Evolutionary conservation across 1,140 invertebrate species (phyloP).

Genomic region (Metaphire vulgaris): DNA sequence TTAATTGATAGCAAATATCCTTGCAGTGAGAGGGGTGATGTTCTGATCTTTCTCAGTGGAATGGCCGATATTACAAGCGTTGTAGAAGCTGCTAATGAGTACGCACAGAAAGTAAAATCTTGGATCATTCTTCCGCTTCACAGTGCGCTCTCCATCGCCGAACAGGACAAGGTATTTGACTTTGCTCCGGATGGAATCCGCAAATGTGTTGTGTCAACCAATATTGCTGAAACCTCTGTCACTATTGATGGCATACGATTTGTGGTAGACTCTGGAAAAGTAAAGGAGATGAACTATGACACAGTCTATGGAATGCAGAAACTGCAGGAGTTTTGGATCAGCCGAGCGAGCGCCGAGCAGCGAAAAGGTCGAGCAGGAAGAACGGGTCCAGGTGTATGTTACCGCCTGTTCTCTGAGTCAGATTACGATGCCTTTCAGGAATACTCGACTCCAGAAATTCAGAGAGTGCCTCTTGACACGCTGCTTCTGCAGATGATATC

Average conservation of each 20-base stretch:
- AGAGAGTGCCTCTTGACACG: slow-evolving; percentile 83
- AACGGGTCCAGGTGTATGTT: slow-evolving; percentile 55
- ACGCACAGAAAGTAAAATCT: slow-evolving; percentile 68
- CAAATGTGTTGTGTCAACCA: slow-evolving; percentile 98
- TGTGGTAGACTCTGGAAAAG: slow-evolving; percentile 79
- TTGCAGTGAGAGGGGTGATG: slow-evolving; percentile 65
- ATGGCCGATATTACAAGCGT: slow-evolving; percentile 88
- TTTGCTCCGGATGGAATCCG: slow-evolving; percentile 87
- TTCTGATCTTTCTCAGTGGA: slow-evolving; percentile 93
- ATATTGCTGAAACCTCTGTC: slow-evolving; percentile 97
- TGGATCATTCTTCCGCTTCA: slow-evolving; percentile 96
- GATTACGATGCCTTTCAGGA: slow-evolving; percentile 71
- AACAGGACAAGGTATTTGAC: slow-evolving; percentile 98
- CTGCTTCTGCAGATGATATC: slow-evolving; percentile 89
- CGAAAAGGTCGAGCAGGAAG: slow-evolving; percentile 81
- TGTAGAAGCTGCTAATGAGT: slow-evolving; percentile 77
- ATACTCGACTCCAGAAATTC: slow-evolving; percentile 82
- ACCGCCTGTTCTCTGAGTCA: slow-evolving; percentile 73
- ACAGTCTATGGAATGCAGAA: slow-evolving; percentile 74
- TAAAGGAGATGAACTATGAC: slow-evolving; percentile 96
- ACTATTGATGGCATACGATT: slow-evolving; percentile 98
- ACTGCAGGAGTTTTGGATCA: slow-evolving; percentile 92
- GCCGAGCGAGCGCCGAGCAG: slow-evolving; percentile 92
- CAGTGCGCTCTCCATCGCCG: slow-evolving; percentile 80
- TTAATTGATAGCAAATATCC: slow-evolving; percentile 72